These are phyloP conservation scores for Drosophila nigromelanica DNA, from an alignment of 1,140 invertebrate species.

Conservation along the genomic window DNA sequence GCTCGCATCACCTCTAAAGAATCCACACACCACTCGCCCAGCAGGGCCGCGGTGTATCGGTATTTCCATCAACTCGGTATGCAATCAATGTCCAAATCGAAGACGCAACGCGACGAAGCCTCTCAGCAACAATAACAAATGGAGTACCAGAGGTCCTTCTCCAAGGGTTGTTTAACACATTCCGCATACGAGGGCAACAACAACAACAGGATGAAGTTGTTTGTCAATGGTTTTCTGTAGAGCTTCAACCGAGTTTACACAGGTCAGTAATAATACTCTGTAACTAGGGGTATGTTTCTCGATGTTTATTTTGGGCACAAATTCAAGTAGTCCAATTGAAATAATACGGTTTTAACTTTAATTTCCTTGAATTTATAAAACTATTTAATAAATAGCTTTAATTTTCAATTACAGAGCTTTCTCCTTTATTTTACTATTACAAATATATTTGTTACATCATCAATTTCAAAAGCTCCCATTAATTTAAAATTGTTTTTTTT, in stretches of 20 bases:
- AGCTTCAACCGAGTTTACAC: constrained; percentile 2
- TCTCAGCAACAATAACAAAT: constrained; percentile 49
- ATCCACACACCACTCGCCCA: no score
- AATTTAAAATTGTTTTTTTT: constrained; percentile 4
- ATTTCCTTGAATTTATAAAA: no score
- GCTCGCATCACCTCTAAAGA: not conserved
- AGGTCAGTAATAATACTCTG: constrained; percentile 20
- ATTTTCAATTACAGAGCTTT: no score
- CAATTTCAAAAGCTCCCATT: not conserved
- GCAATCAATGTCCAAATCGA: constrained; percentile 81
- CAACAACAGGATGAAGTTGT: constrained; percentile 5
- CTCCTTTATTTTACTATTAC: no score
- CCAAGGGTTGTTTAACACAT: constrained; percentile 31
- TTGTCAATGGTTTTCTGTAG: constrained; percentile 8
- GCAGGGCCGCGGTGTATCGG: constrained; percentile 25
- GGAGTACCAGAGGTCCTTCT: constrained; percentile 26
- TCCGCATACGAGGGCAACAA: not conserved
- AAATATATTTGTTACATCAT: not conserved
- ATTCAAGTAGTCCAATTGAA: not conserved
- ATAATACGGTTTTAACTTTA: not conserved
- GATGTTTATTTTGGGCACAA: not conserved
- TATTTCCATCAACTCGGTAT: constrained; percentile 77
- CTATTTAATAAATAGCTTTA: no score
- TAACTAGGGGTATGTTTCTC: no score
- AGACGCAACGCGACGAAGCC: constrained; percentile 60